phyloP scores from a whole-genome alignment of 2,113 vertebrate genomes.

The Vombatus ursinus region DNA sequence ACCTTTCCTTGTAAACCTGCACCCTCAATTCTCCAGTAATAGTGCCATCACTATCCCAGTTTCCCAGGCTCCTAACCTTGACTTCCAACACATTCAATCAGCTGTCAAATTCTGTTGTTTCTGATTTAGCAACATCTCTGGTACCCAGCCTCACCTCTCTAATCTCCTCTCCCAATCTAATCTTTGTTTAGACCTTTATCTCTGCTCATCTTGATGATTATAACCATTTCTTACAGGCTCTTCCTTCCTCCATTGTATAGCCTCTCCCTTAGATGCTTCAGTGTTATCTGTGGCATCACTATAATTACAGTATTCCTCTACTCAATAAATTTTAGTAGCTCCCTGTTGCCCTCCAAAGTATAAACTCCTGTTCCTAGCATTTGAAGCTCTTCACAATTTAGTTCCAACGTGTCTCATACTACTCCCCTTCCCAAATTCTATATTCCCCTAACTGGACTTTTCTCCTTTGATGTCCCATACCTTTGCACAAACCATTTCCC shows the following conservation, averaged over 20 bases:
- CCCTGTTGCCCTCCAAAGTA: not conserved
- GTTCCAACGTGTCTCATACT: not conserved
- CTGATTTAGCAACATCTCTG: not conserved
- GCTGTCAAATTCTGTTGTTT: not conserved
- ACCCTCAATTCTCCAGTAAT: not conserved
- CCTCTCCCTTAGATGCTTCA: not conserved
- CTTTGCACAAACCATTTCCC: not conserved
- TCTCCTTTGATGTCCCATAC: not conserved
- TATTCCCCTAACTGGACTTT: not conserved
- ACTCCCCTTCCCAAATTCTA: not conserved
- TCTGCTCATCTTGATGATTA: not conserved
- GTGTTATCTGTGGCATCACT: not conserved
- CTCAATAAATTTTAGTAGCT: not conserved
- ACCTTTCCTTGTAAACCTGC: not conserved
- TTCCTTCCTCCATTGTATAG: not conserved
- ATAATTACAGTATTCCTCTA: not conserved
- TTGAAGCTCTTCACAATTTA: not conserved
- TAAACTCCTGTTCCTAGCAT: not conserved
- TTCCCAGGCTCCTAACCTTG: not conserved
- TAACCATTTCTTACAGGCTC: not conserved
- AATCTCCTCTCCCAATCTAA: not conserved
- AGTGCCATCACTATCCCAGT: not conserved
- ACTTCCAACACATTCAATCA: not conserved
- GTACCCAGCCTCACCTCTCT: not conserved
- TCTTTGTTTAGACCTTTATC: not conserved